phyloP scores from a whole-genome alignment of 2,888 invertebrate species.

The Drosophila stalkeri region DNA sequence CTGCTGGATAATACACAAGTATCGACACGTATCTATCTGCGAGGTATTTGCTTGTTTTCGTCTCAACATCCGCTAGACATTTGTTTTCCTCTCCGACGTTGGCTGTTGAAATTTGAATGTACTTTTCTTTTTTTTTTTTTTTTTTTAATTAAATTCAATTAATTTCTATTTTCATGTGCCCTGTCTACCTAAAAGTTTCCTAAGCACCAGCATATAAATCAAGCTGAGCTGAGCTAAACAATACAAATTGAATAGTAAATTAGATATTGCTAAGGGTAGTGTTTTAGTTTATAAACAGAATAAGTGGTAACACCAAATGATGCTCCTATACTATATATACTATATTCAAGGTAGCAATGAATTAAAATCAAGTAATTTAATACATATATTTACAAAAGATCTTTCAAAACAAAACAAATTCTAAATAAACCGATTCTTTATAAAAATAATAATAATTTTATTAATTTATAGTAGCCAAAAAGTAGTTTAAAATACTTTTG shows the following conservation, averaged over 20 bases:
- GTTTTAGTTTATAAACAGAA: background rate
- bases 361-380: background rate
- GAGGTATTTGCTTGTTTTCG: constrained; percentile 31
- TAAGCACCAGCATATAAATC: background rate
- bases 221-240: constrained; percentile 3
- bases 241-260: background rate
- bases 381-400: background rate
- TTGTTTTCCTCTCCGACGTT: constrained; percentile 23
- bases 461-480: too few relatives aligned
- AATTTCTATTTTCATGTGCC: background rate
- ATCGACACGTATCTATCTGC: constrained; percentile 9
- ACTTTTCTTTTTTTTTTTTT: constrained; percentile 32
- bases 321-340: too few relatives aligned
- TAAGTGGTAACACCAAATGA: background rate
- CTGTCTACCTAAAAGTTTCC: background rate
- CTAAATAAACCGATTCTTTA: too few relatives aligned
- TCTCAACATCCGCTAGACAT: constrained; percentile 44
- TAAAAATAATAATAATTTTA: too few relatives aligned
- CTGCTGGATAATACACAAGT: constrained; percentile 1
- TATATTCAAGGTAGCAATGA: background rate
- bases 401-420: too few relatives aligned
- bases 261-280: background rate
- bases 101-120: constrained; percentile 25
- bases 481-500: too few relatives aligned
- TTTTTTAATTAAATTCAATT: constrained; percentile 29